phyloP scores from a whole-genome alignment of 2,797 vertebrate genomes.

The Girardinus metallicus region DNA sequence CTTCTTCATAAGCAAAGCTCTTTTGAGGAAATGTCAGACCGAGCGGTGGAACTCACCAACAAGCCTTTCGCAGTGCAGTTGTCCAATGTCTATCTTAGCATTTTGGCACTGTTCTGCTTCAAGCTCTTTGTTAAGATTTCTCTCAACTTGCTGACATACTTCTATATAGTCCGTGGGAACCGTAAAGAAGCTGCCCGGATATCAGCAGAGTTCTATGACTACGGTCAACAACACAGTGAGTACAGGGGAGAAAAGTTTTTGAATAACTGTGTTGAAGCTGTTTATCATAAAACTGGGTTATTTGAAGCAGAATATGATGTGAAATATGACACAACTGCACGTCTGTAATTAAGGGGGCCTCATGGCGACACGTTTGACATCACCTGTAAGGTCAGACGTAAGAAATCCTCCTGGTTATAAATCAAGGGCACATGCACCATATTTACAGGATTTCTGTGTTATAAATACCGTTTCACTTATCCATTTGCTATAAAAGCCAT shows the following conservation, averaged over 20 bases:
- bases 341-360: neutral
- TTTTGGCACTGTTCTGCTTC: constrained; percentile 96
- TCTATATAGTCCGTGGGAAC: constrained; percentile 96
- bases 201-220: constrained; percentile 94
- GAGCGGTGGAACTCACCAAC: constrained; percentile 83
- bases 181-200: constrained; percentile 95
- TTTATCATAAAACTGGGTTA: neutral
- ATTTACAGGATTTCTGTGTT: constrained; percentile 37
- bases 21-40: constrained; percentile 87
- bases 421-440: neutral
- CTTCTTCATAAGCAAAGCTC: constrained; percentile 51
- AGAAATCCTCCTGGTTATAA: constrained; percentile 11
- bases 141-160: constrained; percentile 93
- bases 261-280: neutral
- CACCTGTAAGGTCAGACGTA: constrained; percentile 21
- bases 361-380: constrained; percentile 17
- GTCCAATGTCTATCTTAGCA: constrained; percentile 96
- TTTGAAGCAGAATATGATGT: neutral
- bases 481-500: constrained; percentile 28
- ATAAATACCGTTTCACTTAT: constrained; percentile 41
- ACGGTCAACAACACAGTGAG: constrained; percentile 90
- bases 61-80: constrained; percentile 90
- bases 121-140: constrained; percentile 98
- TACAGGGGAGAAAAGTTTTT: constrained; percentile 29
- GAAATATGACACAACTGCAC: neutral